These are phyloP conservation scores for Gymnogyps californianus DNA, from an alignment of 2,113 vertebrate genomes.

Conservation along the genomic window DNA sequence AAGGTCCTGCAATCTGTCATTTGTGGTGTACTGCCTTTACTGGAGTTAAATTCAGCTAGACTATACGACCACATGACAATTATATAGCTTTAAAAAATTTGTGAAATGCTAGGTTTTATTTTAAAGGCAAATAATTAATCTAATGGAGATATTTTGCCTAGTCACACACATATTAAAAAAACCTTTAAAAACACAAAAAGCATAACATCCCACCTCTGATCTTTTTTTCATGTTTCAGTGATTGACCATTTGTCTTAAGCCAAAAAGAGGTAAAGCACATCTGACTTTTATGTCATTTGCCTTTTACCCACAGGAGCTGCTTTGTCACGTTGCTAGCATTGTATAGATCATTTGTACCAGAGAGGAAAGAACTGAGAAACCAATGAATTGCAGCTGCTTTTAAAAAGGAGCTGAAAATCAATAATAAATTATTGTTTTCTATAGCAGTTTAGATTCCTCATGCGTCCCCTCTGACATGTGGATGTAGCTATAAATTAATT, in stretches of 20 bases:
- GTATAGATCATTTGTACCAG: slow-evolving; percentile 30
- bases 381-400: slow-evolving; percentile 66
- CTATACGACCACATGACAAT: neutral
- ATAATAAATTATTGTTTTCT: slow-evolving; percentile 75
- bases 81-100: neutral
- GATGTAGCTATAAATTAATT: slow-evolving; percentile 73
- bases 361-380: slow-evolving; percentile 30
- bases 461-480: slow-evolving; percentile 63
- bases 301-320: slow-evolving; percentile 11
- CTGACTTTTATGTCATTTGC: slow-evolving; percentile 15
- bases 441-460: slow-evolving; percentile 56
- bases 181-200: neutral
- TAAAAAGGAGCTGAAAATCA: slow-evolving; percentile 70
- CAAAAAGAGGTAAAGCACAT: neutral
- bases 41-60: neutral
- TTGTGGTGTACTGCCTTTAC: neutral
- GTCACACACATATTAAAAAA: neutral
- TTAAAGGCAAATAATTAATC: neutral
- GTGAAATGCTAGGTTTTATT: neutral
- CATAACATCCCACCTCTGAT: neutral
- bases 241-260: neutral
- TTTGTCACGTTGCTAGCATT: neutral
- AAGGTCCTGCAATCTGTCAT: neutral
- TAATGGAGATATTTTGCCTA: neutral
- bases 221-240: neutral